A percentile compares a stretch with the other conserved stretches of the same genome.
Conservation (phyloP, 2,888 invertebrate genomes). For the Rhaphigaster nebulosa region DNA sequence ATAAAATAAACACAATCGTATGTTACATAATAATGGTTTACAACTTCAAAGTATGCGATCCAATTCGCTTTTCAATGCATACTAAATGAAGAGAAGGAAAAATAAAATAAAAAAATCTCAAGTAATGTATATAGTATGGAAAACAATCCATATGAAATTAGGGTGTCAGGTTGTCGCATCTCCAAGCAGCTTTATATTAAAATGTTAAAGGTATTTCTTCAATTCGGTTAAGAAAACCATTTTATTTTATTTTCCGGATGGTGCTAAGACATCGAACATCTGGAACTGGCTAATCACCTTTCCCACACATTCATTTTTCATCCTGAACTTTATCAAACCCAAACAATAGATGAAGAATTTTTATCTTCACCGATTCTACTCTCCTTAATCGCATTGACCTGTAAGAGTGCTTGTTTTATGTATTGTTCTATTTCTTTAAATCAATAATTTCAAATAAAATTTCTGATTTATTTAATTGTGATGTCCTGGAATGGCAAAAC, state of each 20-base stretch:
- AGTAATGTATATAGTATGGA: neutral
- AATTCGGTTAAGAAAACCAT: neutral
- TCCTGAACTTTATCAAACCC: neutral
- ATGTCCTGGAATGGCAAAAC: no score
- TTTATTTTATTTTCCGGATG: no score
- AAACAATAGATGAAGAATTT: no score
- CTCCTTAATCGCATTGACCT: no score
- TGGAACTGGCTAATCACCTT: no score
- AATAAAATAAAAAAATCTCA: neutral
- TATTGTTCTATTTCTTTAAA: no score
- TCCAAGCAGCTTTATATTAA: neutral
- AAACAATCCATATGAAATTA: neutral
- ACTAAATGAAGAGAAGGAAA: neutral
- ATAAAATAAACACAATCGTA: neutral
- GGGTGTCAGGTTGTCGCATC: neutral
- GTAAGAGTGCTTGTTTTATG: no score
- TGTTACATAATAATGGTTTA: neutral
- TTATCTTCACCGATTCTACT: no score
- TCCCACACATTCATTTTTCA: no score
- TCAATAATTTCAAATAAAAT: no score
- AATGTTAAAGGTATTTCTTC: neutral
- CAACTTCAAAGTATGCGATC: neutral
- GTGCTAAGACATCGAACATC: no score
- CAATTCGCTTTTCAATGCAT: constrained; percentile 12
- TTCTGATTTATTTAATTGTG: no score